Base-by-base conservation (phyloP, 2,113 vertebrate genomes). In the Tragelaphus imberbis region DNA sequence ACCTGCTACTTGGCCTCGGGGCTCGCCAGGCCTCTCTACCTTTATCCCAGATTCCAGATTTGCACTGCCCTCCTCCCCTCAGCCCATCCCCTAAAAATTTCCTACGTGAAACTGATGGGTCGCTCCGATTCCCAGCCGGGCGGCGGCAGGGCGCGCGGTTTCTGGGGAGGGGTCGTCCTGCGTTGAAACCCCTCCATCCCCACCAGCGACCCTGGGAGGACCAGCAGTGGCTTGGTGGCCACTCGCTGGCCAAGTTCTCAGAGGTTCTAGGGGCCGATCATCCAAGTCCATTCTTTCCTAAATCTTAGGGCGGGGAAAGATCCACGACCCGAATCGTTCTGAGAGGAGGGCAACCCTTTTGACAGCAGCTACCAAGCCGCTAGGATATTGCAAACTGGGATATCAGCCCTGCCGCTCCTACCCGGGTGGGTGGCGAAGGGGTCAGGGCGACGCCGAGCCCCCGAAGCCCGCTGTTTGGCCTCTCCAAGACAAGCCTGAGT, bases 1-100 rank as follows among this genome's bases (percentile, higher is more conserved):
- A 0, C 33, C 10, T 9, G 4, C 40, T 23, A 8, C 4, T 28
- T 17, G 6, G 49, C 3, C n/a, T 58, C 4, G 0, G 27, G 55
- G 1, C 27, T 25, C 12, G 0, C 51, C 91, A 44, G 59, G n/a
- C 53, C 85, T 90, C 59, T 89, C 91, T 30, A n/a, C 40, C 82
- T 44, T 40, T 71, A n/a, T 23, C 25, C 51, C 2, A 5, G 25
- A 63, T 10, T 92, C 56, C 27, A 86, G 33, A 28, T 36, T 49
- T 19, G 12, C 13, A 13, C n/a, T 65, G 30, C 61, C 61, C 14
- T 65, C 61, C 30, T 16, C 14, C 30, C 30, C 30, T 1, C 19
- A 27, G 1, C 25, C 75, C 4, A 25, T 21, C 25, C 77, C n/a
- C n/a, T 75, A 75, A 40, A 80, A 80, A 80, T 40, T 75, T 75